Evolutionary conservation across 1,140 invertebrate species (phyloP), one percentile per base, ranked within the genome.

Genomic region (Habropoda laboriosa): DNA sequence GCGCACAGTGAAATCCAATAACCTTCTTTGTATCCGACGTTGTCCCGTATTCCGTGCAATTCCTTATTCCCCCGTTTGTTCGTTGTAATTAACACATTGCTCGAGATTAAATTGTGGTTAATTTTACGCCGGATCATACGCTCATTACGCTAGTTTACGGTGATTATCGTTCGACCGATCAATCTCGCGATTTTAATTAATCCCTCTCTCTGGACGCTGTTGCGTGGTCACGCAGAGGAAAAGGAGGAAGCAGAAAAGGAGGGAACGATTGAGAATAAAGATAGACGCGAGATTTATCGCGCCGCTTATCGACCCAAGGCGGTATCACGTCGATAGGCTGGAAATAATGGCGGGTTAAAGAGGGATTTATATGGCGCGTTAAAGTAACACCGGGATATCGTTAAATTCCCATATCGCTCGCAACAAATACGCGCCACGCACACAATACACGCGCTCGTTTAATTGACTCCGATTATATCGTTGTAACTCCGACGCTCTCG

Each of bases 311-410:
- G 58, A 63, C 21, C 61, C 18, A 0, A 18, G 1, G 16, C 5
- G 16, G 47, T 42, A 45, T 35, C 27, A 55, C 27, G 49, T 45
- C 27, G 49, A 66, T 66, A 32, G 1, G 18, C 18, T 8, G 38
- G 38, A 32, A 64, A 53, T 49, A n/a, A 61, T 61, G 71, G 57
- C 42, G 0, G n/a, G 16, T n/a, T 40, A 75, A 66, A 32, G 66
- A 75, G 5, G 47, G 60, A 75, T 75, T 75, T 75, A 66, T 42
- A 27, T 6, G 12, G 8, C 2, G 38, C 68, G 24, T 58, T 58
- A 42, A 57, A 72, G 38, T 70, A 5, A 53, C 49, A 3, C 16
- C 16, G 32, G 21, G 3, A n/a, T 3, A 27, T 18, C 32, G 45
- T 53, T 38, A 40, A 70, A 53, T 12, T 53, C n/a, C 49, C 35